Percentiles rank a stretch among this genome's conserved stretches.
Evolutionary conservation across 2,888 invertebrate genomes (phyloP).

Genomic region (Microctonus brassicae): DNA sequence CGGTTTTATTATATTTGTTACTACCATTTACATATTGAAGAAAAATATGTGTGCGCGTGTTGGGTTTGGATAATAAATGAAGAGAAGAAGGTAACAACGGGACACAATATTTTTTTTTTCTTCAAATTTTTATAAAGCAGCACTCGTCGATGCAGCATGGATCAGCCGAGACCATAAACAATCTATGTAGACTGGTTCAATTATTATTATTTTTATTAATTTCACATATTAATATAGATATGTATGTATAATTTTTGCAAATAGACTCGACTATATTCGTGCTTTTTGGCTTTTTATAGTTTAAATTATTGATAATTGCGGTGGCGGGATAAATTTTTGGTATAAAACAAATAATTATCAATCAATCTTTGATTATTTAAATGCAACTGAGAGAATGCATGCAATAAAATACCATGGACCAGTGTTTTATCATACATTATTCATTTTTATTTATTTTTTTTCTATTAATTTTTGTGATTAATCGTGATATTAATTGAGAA

Average conservation of each 20-base stretch:
- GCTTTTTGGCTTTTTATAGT: conserved; percentile 1
- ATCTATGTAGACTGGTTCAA: neutral
- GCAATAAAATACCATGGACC: neutral
- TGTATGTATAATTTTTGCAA: neutral
- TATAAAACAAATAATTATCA: neutral
- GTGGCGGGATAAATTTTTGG: neutral
- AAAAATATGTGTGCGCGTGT: too few relatives aligned
- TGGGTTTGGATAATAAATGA: too few relatives aligned
- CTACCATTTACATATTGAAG: neutral
- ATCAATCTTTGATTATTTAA: neutral
- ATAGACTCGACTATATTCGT: neutral
- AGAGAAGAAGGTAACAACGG: neutral
- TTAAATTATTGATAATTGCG: neutral
- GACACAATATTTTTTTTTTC: neutral
- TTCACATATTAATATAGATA: neutral
- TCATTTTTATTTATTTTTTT: neutral
- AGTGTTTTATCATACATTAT: neutral
- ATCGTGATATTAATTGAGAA: neutral
- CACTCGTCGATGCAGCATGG: conserved; percentile 13
- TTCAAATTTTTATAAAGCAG: neutral
- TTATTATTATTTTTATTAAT: neutral
- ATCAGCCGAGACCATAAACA: neutral
- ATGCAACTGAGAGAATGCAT: neutral
- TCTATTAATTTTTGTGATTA: neutral
- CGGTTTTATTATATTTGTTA: neutral